Base-by-base conservation (phyloP, 1,140 invertebrate species). In the Caenorhabditis inopinata region DNA sequence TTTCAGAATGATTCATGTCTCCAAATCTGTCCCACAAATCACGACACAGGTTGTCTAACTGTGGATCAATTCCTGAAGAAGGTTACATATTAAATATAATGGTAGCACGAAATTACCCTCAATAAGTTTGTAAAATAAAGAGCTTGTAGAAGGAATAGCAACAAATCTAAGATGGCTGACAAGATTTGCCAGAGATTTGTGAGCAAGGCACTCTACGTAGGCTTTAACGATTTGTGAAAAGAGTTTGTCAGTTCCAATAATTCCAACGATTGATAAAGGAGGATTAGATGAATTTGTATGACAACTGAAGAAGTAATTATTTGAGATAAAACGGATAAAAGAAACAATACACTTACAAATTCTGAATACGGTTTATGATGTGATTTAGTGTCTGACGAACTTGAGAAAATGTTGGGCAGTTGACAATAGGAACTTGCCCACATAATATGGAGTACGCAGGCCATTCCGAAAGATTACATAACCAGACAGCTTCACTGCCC, bases 181-280 rank as follows among this genome's bases (percentile, higher is more conserved):
- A 48, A 58, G 82, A 82, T 35, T 73, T 29, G 47, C 62, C 29
- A 29, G 82, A 49, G 82, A 83, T 74, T 82, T 82, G 29, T 83
- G 51, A 21, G 84, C 42, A 5, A 78, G 49, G 35, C 35, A 46
- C 21, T 83, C 82, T 16, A 82, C 82, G 35, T 83, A 83, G 1
- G 82, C 82, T 38, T 77, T 58, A 32, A 79, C 38, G 21, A 81
- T 75, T 21, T 81, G 74, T 12, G 51, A 58, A 51, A 81, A 18
- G 1, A 77, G 38, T 23, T 49, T 76, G 75, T 81, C 80, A 5
- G 51, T 46, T 76, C 80, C 80, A n/a, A 78, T 68, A 5, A 81
- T 68, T 42, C 80, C 80, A 23, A 81, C 35, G 23, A 62, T 47
- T 1, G 38, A 18, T 6, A 81, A 18, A 12, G 74, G 76, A 18